Base-by-base conservation (phyloP, 2,113 vertebrate species). In the Dasyornis broadbenti region DNA sequence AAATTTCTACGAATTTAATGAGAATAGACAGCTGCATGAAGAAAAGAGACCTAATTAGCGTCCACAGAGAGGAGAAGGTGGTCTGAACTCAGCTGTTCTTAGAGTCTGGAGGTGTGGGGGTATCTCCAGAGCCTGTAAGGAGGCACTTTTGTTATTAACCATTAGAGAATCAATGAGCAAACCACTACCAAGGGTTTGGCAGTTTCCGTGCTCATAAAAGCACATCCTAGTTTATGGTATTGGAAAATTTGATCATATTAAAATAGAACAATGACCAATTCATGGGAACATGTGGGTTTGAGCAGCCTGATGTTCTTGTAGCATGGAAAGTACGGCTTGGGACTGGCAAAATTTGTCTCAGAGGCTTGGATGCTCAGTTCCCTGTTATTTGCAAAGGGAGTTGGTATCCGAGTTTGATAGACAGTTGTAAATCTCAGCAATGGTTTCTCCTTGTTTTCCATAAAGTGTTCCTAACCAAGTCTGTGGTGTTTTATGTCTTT, bases 341-440 rank as follows among this genome's bases (percentile, higher is more conserved):
- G 47, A 60, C 76, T 86, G 93, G 71, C 85, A 92, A 88, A 66
- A 86, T 76, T 78, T 82, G 52, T 92, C 86, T 90, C 49, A 30
- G 64, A 96, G 53, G 78, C 57, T 93, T 37, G 49, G 89, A 86
- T 95, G 76, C 42, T 95, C 80, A 75, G 5, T 94, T 95, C 56
- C 68, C 44, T 84, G 60, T 82, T 86, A 65, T 89, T 95, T 94
- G 76, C 49, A 78, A 86, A 75, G 65, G 44, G 56, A 94, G n/a
- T 68, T 56, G 49, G 68, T 84, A 30, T 96, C 56, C 92, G 92
- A 45, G 21, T 94, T 83, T 76, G 72, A 79, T 89, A 90, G 69
- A 31, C 76, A 82, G 86, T 93, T 92, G 92, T 93, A 95, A 95
- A 96, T 95, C 86, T 90, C 90, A 81, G 90, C 79, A 90, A 20